Evolutionary conservation across 2,888 invertebrate species (phyloP), one percentile per base, ranked within the genome.

Genomic region (Norana najaformis): DNA sequence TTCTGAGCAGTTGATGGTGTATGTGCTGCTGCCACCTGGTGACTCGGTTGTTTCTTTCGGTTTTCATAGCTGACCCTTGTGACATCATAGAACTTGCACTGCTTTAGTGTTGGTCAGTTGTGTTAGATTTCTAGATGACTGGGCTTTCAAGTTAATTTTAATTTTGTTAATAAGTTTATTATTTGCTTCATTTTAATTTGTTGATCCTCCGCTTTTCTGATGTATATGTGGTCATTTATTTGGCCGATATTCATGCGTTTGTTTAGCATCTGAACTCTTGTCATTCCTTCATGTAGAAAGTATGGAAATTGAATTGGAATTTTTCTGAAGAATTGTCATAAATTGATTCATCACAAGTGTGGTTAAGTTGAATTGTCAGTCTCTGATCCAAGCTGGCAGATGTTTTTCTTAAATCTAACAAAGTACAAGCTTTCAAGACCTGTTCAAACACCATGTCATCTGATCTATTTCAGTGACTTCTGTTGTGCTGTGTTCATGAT

Each of bases 101-200:
- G 47, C 8, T 23, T 20, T 47, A 23, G 23, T 47, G 47, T 6
- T 23, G 6, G 47, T 47, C 47, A 47, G 47, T 47, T 2, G 20
- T 47, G 8, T 16, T 11, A n/a, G 30, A 69, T 69, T 69, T 69
- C 69, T 69, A 0, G n/a, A 69, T 69, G 69, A 47, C 23, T 47
- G 69, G n/a, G 41, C 30, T n/a, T 69, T 69, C 11, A 69, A 69
- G 30, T 69, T 6, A n/a, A 69, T 69, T 69, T 69, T 69, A 30
- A 69, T 1, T 69, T 69, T n/a, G n/a, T n/a, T 69, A 11, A n/a
- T 69, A n/a, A n/a, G 30, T 69, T 69, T n/a, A n/a, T n/a, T 11
- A 69, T 69, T 69, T 69, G 69, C 69, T 69, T 69, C n/a, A 69
- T 69, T 69, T 69, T 69, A 69, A 69, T 69, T 69, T 69, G n/a